phyloP scores from a whole-genome alignment of 2,888 invertebrate species.

The Hartigia nigra region DNA sequence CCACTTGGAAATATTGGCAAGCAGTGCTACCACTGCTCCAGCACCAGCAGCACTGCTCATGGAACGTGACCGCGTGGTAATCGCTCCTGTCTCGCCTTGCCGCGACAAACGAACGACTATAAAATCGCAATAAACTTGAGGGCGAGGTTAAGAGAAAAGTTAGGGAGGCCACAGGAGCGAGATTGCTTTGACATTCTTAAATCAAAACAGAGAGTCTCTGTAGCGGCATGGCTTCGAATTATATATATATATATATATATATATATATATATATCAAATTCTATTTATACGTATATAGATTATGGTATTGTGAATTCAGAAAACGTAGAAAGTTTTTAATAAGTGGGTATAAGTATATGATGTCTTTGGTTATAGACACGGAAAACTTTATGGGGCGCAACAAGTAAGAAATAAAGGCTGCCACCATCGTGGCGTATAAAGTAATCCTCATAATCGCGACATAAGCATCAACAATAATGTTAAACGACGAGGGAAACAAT shows the following conservation, averaged over 20 bases:
- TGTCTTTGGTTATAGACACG: background rate
- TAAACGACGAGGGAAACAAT: constrained; percentile 48
- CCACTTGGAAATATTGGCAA: background rate
- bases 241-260: too few relatives aligned
- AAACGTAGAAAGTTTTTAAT: background rate
- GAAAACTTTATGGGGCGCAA: background rate
- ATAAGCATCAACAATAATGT: constrained; percentile 31
- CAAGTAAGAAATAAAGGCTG: constrained; percentile 6
- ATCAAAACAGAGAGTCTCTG: constrained; percentile 45
- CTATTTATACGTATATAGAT: background rate
- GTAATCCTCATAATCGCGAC: constrained; percentile 19
- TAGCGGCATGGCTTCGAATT: background rate
- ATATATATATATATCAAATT: background rate
- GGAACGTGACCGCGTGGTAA: constrained; percentile 46
- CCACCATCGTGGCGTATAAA: background rate
- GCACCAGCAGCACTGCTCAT: constrained; percentile 20
- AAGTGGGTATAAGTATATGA: background rate
- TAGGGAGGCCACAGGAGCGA: constrained; percentile 16
- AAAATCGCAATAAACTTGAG: constrained; percentile 42
- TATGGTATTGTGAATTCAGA: background rate
- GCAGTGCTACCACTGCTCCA: background rate
- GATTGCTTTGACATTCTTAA: constrained; percentile 50
- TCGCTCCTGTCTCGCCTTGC: constrained; percentile 40
- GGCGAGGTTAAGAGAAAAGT: constrained; percentile 8
- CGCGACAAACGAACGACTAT: constrained; percentile 38